Evolutionary conservation across 2,888 invertebrate species (phyloP).

Genomic region (Hyppa rectilinea): DNA sequence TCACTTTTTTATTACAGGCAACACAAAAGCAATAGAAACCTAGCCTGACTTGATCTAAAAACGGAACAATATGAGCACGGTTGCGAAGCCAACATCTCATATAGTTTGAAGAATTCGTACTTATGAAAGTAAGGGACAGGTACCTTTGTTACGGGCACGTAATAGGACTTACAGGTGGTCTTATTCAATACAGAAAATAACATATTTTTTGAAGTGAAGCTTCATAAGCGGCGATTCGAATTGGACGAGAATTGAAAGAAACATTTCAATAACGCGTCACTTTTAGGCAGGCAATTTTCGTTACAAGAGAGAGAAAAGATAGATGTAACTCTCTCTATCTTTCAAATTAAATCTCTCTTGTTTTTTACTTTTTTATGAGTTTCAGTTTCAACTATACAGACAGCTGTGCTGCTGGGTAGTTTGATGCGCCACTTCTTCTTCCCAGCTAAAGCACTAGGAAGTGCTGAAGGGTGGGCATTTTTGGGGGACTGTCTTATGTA

Average conservation of each 20-base stretch:
- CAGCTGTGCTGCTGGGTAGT: too few species aligned
- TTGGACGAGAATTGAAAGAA: neutral
- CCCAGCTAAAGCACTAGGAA: too few species aligned
- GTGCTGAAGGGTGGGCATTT: too few species aligned
- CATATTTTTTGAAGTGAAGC: neutral
- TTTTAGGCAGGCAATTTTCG: neutral
- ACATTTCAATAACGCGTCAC: neutral
- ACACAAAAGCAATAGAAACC: slow-evolving; percentile 39
- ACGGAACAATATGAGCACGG: slow-evolving; percentile 39
- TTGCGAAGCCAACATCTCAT: slow-evolving; percentile 33
- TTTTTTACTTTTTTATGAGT: neutral
- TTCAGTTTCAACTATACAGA: too few species aligned
- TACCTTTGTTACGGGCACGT: slow-evolving; percentile 19
- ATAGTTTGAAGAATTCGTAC: slow-evolving; percentile 34
- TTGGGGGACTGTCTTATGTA: too few species aligned
- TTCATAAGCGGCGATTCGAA: neutral
- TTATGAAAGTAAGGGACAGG: slow-evolving; percentile 22
- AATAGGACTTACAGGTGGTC: slow-evolving; percentile 31
- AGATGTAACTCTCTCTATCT: neutral
- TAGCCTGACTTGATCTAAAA: slow-evolving; percentile 41
- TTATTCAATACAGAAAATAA: slow-evolving; percentile 21
- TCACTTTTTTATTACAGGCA: slow-evolving; percentile 17
- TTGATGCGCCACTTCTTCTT: too few species aligned
- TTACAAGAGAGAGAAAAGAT: neutral
- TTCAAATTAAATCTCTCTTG: neutral